Conservation (phyloP, 64 coral and sea anemone species). For the Actinia equina region DNA sequence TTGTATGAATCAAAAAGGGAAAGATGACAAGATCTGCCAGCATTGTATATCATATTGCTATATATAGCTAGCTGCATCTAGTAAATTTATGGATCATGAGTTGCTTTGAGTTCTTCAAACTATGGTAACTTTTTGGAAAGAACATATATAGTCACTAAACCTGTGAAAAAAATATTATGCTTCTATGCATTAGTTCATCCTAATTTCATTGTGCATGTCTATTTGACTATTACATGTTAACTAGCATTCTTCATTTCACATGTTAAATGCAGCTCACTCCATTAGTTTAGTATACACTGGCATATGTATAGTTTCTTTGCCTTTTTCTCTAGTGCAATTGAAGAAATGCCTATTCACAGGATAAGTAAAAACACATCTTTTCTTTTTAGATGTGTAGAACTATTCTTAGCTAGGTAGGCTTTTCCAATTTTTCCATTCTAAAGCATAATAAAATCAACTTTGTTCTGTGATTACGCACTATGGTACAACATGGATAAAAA, state of each 20-base stretch:
- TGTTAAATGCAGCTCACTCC: neutral
- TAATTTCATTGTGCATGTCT: too few relatives aligned
- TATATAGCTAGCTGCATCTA: neutral
- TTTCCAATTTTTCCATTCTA: conserved; percentile 19
- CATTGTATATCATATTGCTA: neutral
- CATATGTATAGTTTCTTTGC: too few relatives aligned
- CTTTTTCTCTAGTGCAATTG: neutral
- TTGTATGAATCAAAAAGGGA: neutral
- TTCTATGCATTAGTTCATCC: too few relatives aligned
- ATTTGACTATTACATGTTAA: too few relatives aligned
- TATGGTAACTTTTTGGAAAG: neutral
- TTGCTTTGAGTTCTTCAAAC: neutral
- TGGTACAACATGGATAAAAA: neutral
- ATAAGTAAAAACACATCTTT: neutral
- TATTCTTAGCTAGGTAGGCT: conserved; percentile 22
- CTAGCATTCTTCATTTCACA: neutral
- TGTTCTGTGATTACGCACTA: neutral
- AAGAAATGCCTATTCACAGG: neutral
- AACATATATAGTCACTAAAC: neutral
- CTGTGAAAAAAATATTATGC: neutral
- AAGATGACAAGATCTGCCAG: neutral
- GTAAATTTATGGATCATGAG: neutral
- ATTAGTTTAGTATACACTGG: neutral
- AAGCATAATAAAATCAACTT: neutral
- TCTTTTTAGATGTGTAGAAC: neutral